Conservation (phyloP, 2,888 invertebrate genomes). For the Apodemia duryi region DNA sequence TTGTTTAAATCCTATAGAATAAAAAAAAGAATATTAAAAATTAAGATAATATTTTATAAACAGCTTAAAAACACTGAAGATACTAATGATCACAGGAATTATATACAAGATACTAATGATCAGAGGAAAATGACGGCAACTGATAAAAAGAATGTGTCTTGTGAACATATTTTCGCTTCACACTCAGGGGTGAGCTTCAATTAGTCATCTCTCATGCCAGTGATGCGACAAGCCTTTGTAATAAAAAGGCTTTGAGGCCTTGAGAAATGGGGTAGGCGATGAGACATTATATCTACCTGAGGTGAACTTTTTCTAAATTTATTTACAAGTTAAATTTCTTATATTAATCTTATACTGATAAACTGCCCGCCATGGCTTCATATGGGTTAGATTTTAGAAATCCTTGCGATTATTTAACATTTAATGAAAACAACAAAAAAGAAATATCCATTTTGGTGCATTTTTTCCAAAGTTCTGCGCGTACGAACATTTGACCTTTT, state of each 20-base stretch:
- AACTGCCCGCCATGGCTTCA: too few relatives aligned
- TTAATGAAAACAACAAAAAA: too few relatives aligned
- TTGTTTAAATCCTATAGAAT: too few relatives aligned
- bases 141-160: slow-evolving; percentile 10
- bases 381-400: too few relatives aligned
- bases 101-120: neutral
- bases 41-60: too few relatives aligned
- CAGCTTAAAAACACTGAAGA: neutral
- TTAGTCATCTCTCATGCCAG: slow-evolving; percentile 11
- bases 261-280: slow-evolving; percentile 1
- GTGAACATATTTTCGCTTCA: slow-evolving; percentile 13
- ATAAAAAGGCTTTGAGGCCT: slow-evolving; percentile 7
- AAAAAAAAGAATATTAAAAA: too few relatives aligned
- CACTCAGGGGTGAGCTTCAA: slow-evolving; percentile 5
- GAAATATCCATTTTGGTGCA: too few relatives aligned
- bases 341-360: too few relatives aligned
- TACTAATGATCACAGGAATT: neutral
- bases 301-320: neutral
- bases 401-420: too few relatives aligned
- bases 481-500: too few relatives aligned
- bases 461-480: too few relatives aligned
- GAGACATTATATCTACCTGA: neutral
- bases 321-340: neutral
- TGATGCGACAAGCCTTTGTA: slow-evolving; percentile 1
- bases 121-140: neutral